Percentiles rank a stretch among this genome's conserved stretches.
phyloP scores from a whole-genome alignment of 2,113 vertebrate genomes.

The Rhodinocichla rosea region DNA sequence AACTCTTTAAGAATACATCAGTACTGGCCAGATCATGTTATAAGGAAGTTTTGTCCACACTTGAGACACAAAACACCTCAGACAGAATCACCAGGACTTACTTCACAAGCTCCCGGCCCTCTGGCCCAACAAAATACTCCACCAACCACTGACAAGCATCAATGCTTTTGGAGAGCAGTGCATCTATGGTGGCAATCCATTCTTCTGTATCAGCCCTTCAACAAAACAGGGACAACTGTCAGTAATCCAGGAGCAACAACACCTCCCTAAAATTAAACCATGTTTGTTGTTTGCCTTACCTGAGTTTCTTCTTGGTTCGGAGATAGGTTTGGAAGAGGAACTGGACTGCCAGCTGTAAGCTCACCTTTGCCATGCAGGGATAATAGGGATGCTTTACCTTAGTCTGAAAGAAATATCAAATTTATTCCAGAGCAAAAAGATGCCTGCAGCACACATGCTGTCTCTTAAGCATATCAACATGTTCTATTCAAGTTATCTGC shows the following conservation, averaged over 20 bases:
- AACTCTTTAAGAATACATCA: neutral
- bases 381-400: conserved; percentile 95
- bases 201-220: conserved; percentile 95
- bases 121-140: conserved; percentile 88
- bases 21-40: neutral
- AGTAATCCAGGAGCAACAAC: neutral
- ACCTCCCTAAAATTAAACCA: neutral
- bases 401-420: conserved; percentile 74
- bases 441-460: neutral
- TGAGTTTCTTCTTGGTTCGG: conserved; percentile 97
- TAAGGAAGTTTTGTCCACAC: neutral
- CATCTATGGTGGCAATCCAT: conserved; percentile 96
- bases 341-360: conserved; percentile 91
- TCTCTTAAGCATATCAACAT: neutral
- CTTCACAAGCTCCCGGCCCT: conserved; percentile 94
- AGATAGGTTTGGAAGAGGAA: conserved; percentile 98
- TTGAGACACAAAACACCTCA: neutral
- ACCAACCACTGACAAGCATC: conserved; percentile 97
- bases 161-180: conserved; percentile 91
- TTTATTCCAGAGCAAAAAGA: neutral
- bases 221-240: neutral
- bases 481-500: neutral
- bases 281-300: conserved; percentile 63
- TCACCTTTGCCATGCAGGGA: conserved; percentile 94
- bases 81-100: conserved; percentile 65